A percentile compares a stretch with the other conserved stretches of the same genome.
These are phyloP conservation scores for Jordanella pulchra DNA, from an alignment of 2,797 vertebrate genomes.

Conservation along the genomic window DNA sequence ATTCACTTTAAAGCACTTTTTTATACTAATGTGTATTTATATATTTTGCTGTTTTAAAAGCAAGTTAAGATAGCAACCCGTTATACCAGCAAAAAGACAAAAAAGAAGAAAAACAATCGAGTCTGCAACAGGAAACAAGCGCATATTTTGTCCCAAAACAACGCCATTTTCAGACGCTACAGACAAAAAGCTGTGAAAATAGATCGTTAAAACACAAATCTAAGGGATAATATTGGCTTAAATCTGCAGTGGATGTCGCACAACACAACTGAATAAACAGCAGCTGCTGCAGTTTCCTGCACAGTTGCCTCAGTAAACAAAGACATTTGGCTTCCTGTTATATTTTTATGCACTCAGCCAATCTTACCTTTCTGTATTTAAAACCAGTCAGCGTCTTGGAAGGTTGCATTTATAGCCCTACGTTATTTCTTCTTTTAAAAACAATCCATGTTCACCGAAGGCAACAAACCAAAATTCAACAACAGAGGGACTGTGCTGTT, in stretches of 20 bases:
- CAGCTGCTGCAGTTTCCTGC: slow-evolving; percentile 53
- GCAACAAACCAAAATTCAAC: slow-evolving; percentile 18
- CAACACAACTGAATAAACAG: slow-evolving; percentile 34
- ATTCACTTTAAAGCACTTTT: too few species aligned
- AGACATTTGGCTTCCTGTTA: not conserved
- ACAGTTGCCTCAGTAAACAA: slow-evolving; percentile 33
- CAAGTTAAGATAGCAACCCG: not conserved
- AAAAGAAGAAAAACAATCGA: not conserved
- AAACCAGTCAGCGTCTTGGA: slow-evolving; percentile 32
- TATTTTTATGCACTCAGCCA: not conserved
- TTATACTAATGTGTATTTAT: not conserved
- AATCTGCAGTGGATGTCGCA: not conserved
- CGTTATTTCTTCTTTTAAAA: slow-evolving; percentile 10
- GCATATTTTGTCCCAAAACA: slow-evolving; percentile 29
- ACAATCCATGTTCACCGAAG: slow-evolving; percentile 55
- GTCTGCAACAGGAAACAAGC: slow-evolving; percentile 44
- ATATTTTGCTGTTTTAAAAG: not conserved
- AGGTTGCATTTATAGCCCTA: slow-evolving; percentile 69
- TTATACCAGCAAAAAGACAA: not conserved
- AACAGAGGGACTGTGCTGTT: slow-evolving; percentile 26
- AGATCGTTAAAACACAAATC: not conserved
- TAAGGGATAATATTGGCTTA: not conserved
- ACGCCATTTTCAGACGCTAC: slow-evolving; percentile 44
- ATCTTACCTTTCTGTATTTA: slow-evolving; percentile 69
- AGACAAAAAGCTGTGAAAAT: not conserved